A percentile compares a stretch with the other conserved stretches of the same genome.
Evolutionary conservation across 2,888 invertebrate genomes (phyloP).

Genomic region (Lepas anatifera): DNA sequence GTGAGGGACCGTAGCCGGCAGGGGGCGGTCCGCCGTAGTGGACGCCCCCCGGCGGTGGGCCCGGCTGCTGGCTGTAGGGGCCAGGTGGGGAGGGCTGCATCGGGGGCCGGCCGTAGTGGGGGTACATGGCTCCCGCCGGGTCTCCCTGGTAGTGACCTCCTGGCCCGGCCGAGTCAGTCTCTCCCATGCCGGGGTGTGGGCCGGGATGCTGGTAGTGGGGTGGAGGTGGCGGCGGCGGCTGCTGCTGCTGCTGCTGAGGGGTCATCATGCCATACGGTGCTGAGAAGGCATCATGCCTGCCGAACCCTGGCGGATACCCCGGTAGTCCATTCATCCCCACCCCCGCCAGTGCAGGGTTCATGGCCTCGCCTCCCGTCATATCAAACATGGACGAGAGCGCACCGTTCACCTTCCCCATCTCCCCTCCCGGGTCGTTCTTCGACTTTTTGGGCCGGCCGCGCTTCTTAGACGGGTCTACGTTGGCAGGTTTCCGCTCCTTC

Average conservation of each 20-base stretch:
- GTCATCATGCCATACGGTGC: neutral
- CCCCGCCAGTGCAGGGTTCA: neutral
- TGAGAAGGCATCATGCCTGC: neutral
- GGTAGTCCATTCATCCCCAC: neutral
- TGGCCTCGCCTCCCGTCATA: neutral
- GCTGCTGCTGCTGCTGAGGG: neutral
- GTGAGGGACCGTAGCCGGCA: neutral
- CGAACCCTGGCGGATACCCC: neutral
- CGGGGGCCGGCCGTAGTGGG: neutral
- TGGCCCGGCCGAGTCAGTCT: too few relatives aligned
- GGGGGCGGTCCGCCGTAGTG: neutral
- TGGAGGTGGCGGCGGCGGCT: neutral
- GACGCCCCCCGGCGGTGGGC: neutral
- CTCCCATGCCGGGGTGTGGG: too few relatives aligned
- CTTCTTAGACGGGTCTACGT: conserved; percentile 48
- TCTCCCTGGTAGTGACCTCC: too few relatives aligned
- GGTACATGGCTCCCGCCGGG: neutral
- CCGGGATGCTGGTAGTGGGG: too few relatives aligned
- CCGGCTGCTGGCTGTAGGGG: neutral
- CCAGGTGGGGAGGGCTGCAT: neutral
- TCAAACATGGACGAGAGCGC: neutral
- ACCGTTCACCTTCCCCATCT: neutral
- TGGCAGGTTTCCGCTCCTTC: conserved; percentile 29
- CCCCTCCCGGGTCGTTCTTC: conserved; percentile 15
- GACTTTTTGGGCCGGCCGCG: conserved; percentile 48